Base-by-base conservation (phyloP, 2,888 invertebrate species). In the Ethmia dodecea region DNA sequence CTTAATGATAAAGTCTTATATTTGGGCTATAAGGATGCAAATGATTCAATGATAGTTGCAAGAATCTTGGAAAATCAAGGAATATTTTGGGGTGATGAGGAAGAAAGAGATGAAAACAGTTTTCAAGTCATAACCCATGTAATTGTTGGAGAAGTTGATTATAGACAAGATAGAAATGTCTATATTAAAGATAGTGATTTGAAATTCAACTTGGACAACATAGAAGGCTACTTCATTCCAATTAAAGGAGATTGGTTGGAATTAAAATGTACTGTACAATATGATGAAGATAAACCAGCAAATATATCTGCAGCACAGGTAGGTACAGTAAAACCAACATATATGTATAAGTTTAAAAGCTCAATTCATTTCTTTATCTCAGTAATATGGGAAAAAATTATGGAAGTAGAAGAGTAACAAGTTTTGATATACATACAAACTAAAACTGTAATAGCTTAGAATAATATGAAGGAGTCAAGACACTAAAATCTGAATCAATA, bases 211-310 rank as follows among this genome's bases (percentile, higher is more conserved):
- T 72, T 94, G 31, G 90, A 93, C 57, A 67, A 84, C 30, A 86
- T 92, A 1, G 71, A 81, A 45, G 87, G 90, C 2, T 88, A 88
- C 32, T 92, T 93, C 63, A 65, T 92, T 25, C 93, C 93, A 1
- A 69, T 90, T 11, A 75, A 88, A 43, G 94, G 94, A 2, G 94
- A 94, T 64, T 91, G 91, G 86, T 55, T 94, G 12, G 88, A 88
- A 59, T 55, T 93, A 24, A 87, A 88, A 39, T 90, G 90, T 31
- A 83, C 88, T 43, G 88, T 92, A 8, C 89, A 91, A 58, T 69
- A 89, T 32, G 86, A 92, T 64, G 88, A 89, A 42, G 60, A 80
- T 5, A 80, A 81, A n/a, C 63, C 77, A n/a, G 70, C 66, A 39
- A 73, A 81, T 28, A 80, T 88, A 38, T 60, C 71, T 33, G 63